Percentiles rank a stretch among this genome's conserved stretches.
Conservation (phyloP, 2,888 invertebrate genomes). For the Pseudeuparius sepicola region DNA sequence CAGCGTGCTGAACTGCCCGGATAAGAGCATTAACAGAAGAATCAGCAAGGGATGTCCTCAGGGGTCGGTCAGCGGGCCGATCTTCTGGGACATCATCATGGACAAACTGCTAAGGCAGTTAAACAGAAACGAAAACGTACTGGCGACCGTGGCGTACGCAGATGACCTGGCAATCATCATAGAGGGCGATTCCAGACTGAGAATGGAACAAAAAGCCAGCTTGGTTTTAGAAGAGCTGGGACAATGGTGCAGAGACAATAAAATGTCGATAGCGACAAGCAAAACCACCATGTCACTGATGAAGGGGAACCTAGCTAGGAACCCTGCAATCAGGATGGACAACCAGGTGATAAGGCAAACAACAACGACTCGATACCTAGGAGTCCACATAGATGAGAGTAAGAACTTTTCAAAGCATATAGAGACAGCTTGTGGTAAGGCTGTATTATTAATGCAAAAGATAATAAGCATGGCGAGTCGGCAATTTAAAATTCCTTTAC, state of each 20-base stretch:
- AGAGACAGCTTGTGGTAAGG: too few relatives aligned
- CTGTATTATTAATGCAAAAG: too few relatives aligned
- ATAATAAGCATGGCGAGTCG: too few relatives aligned
- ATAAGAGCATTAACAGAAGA: background rate
- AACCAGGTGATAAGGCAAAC: background rate
- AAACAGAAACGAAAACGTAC: background rate
- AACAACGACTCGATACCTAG: constrained; percentile 1
- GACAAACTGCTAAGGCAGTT: background rate
- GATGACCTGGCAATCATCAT: constrained; percentile 7
- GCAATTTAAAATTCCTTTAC: too few relatives aligned
- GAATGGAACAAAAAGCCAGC: constrained; percentile 1
- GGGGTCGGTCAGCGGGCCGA: too few relatives aligned
- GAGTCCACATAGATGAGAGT: too few relatives aligned
- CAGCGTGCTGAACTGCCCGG: constrained; percentile 7
- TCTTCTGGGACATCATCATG: too few relatives aligned
- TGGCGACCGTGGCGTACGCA: constrained; percentile 6
- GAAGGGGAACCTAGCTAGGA: constrained; percentile 5
- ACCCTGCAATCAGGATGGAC: background rate
- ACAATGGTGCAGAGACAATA: background rate
- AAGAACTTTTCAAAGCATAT: too few relatives aligned
- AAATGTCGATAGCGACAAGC: constrained; percentile 3
- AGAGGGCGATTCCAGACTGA: constrained; percentile 3
- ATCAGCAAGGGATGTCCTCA: constrained; percentile 4
- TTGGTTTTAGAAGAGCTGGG: background rate
- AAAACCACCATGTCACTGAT: constrained; percentile 7